Evolutionary conservation across 2,113 vertebrate genomes (phyloP).

Genomic region (Tyto alba): DNA sequence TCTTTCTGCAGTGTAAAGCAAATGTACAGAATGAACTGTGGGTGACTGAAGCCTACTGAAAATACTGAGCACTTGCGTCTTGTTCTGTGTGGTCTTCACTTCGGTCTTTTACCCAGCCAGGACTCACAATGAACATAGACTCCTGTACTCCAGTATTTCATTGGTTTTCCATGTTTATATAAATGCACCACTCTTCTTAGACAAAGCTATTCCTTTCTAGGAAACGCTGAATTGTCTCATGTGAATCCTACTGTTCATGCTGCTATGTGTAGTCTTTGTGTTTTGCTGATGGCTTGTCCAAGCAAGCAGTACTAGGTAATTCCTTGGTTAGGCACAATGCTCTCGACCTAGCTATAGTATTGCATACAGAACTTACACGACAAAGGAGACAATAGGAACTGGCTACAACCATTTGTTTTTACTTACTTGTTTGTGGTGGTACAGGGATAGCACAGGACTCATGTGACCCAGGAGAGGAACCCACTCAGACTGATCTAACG

Average conservation of each 20-base stretch:
- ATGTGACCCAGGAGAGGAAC: neutral
- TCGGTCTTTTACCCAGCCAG: neutral
- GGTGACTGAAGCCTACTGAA: neutral
- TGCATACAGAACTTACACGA: neutral
- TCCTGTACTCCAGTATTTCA: neutral
- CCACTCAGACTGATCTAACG: neutral
- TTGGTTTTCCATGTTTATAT: neutral
- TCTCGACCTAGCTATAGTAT: neutral
- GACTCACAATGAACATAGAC: neutral
- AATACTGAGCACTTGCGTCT: neutral
- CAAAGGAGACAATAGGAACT: neutral
- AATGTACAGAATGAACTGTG: neutral
- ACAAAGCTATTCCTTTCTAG: neutral
- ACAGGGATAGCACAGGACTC: neutral
- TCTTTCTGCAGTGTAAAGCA: neutral
- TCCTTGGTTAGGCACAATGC: neutral
- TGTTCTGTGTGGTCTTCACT: neutral
- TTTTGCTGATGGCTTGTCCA: neutral
- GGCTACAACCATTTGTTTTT: neutral
- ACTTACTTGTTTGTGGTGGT: neutral
- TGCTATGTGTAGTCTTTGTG: neutral
- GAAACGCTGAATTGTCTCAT: neutral
- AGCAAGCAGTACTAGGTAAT: neutral
- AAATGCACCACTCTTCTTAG: neutral
- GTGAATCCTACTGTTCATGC: neutral